A percentile compares a stretch with the other conserved stretches of the same genome.
phyloP scores from a whole-genome alignment of 2,888 invertebrate species.

The Teinopalpus imperialis region DNA sequence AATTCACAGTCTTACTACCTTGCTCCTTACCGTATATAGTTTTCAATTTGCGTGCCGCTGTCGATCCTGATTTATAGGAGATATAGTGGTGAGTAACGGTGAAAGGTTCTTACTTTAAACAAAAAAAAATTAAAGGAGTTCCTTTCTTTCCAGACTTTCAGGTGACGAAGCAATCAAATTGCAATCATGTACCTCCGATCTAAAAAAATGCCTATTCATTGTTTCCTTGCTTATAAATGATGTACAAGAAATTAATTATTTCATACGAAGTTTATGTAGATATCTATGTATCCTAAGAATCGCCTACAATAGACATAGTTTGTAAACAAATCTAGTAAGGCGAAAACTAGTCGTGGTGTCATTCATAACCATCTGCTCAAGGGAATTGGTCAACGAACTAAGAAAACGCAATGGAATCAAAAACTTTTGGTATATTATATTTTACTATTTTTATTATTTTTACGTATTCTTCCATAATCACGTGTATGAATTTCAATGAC shows the following conservation, averaged over 20 bases:
- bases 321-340: conserved; percentile 11
- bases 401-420: conserved; percentile 4
- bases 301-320: conserved; percentile 12
- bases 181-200: conserved; percentile 18
- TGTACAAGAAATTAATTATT: background rate
- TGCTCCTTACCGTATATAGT: too few relatives aligned
- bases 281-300: conserved; percentile 5
- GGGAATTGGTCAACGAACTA: background rate
- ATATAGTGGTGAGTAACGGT: too few relatives aligned
- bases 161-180: conserved; percentile 15
- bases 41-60: too few relatives aligned
- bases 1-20: too few relatives aligned
- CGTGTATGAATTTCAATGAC: too few relatives aligned
- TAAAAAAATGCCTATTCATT: conserved; percentile 5
- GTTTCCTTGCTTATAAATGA: conserved; percentile 10
- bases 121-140: too few relatives aligned
- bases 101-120: too few relatives aligned
- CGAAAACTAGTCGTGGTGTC: conserved; percentile 7
- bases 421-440: conserved; percentile 9
- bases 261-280: conserved; percentile 5
- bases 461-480: too few relatives aligned
- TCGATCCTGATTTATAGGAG: too few relatives aligned
- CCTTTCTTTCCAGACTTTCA: conserved; percentile 20
- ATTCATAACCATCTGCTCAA: conserved; percentile 14
- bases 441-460: background rate